Evolutionary conservation across 2,888 invertebrate genomes (phyloP), one percentile per base, ranked within the genome.

Genomic region (Oscheius sp.): DNA sequence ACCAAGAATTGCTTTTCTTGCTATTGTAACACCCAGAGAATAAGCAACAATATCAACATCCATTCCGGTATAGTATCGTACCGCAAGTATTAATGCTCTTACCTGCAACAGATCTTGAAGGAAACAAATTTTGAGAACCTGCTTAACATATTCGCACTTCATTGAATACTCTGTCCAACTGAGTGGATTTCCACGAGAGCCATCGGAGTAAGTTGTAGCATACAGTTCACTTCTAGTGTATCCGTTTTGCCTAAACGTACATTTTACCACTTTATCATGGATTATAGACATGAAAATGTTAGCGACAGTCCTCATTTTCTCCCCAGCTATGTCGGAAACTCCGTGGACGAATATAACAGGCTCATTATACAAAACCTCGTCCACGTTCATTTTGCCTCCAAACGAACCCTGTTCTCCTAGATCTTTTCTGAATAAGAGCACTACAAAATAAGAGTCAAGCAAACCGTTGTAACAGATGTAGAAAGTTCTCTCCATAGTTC

Each of bases 21-120:
- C 81, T 1, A 88, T 83, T 29, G 87, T 85, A 62, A 88, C 79
- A 13, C 88, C 88, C 86, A 88, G 86, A 0, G 87, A 87, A 74
- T 88, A 88, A 0, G 87, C 88, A n/a, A 88, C 80, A 3, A 88
- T 80, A 62, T 88, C 88, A 2, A 88, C 88, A 76, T 84, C 78
- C 33, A 79, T 83, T 13, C 87, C 87, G 3, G 87, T 88, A 70
- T 88, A 88, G 71, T 88, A 85, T 7, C 85, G 76, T 1, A 88
- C 88, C 7, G 88, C 88, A 65, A 88, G 87, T 33, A 88, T 87
- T 78, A 88, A 76, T 5, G 87, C 85, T 79, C 87, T 84, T 11
- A 87, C 83, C 85, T 86, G 66, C 13, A 76, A 35, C 11, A 53
- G 11, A 4, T 11, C 13, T 59, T 29, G 21, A 21, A 21, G 21